Evolutionary conservation across 2,113 vertebrate genomes (phyloP).

Genomic region (Apistogramma diplotaenia): DNA sequence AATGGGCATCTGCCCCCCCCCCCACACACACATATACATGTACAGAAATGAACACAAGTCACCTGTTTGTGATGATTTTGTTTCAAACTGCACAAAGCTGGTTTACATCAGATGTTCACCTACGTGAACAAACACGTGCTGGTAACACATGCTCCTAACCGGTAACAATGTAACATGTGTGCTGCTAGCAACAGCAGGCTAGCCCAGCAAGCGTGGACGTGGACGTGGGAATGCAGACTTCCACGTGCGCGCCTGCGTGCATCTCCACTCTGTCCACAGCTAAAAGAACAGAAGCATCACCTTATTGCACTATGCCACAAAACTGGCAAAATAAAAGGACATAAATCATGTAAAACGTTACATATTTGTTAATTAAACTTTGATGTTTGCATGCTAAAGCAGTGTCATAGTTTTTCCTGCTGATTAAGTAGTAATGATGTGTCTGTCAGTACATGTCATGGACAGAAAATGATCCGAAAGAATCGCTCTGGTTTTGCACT

Average conservation of each 20-base stretch:
- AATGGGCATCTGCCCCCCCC: no score
- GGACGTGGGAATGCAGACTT: not conserved
- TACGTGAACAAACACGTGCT: not conserved
- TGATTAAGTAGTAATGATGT: not conserved
- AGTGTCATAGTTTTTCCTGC: not conserved
- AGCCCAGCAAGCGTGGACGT: no score
- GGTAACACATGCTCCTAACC: not conserved
- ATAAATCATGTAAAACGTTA: not conserved
- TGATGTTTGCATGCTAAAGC: not conserved
- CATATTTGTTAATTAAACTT: not conserved
- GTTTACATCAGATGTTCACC: no score
- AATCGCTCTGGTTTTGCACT: not conserved
- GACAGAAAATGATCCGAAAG: not conserved
- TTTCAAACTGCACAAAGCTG: no score
- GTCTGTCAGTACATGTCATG: not conserved
- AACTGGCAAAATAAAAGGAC: not conserved
- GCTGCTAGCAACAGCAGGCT: not conserved
- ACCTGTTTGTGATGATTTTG: no score
- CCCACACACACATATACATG: no score
- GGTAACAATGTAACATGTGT: not conserved
- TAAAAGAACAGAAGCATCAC: not conserved
- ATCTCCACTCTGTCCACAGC: not conserved
- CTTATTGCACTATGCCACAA: not conserved
- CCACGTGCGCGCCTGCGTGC: not conserved
- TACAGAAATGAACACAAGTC: no score